Conservation (phyloP, 2,888 invertebrate genomes). For the Ceraclea dissimilis region DNA sequence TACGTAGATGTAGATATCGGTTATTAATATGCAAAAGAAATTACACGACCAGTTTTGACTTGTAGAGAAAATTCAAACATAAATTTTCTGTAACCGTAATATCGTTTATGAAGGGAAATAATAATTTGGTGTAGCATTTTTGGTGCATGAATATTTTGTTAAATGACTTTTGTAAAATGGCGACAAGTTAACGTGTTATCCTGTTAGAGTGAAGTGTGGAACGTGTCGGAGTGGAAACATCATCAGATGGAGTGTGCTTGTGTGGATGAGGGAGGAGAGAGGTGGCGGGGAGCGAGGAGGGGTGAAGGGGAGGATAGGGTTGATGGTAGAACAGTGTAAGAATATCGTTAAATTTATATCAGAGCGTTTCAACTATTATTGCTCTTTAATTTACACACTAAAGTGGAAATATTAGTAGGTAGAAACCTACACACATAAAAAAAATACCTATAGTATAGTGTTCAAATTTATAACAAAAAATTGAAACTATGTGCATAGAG, state of each 20-base stretch:
- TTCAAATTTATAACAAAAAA: too few relatives aligned
- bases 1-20: too few relatives aligned
- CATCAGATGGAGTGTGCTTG: not conserved
- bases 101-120: not conserved
- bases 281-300: not conserved
- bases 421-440: too few relatives aligned
- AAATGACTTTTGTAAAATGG: conserved; percentile 1
- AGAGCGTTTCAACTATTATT: too few relatives aligned
- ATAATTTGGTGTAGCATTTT: not conserved
- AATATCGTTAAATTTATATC: not conserved
- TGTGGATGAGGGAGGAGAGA: not conserved
- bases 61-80: too few relatives aligned
- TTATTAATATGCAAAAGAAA: too few relatives aligned
- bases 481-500: too few relatives aligned
- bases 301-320: not conserved
- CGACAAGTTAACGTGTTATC: conserved; percentile 2
- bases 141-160: not conserved
- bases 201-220: not conserved
- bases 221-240: conserved; percentile 1
- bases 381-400: too few relatives aligned
- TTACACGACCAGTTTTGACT: too few relatives aligned
- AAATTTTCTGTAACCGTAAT: not conserved
- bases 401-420: too few relatives aligned
- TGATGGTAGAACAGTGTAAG: not conserved
- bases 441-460: too few relatives aligned